A percentile compares a stretch with the other conserved stretches of the same genome.
Evolutionary conservation across 2,113 vertebrate species (phyloP).

Genomic region (Halichoerus grypus): DNA sequence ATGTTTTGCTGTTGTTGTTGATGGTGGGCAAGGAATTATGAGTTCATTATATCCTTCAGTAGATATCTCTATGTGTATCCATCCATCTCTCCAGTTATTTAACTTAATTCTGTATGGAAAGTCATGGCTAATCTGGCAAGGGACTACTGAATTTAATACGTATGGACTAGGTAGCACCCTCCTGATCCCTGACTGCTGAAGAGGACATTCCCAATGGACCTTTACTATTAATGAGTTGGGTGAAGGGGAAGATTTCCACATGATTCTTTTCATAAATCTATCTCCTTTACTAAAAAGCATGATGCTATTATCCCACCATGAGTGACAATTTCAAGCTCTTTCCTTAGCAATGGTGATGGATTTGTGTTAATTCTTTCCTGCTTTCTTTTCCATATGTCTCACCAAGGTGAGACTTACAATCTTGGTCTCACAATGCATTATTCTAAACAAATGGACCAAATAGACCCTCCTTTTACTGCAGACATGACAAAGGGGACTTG

Average conservation of each 20-base stretch:
- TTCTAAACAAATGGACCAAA: neutral
- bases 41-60: neutral
- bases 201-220: neutral
- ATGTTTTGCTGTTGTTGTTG: neutral
- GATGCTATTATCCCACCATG: neutral
- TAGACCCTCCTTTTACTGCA: neutral
- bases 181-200: neutral
- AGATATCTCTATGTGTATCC: neutral
- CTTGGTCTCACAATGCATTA: neutral
- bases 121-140: neutral
- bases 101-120: neutral
- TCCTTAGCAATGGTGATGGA: neutral
- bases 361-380: neutral
- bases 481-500: neutral
- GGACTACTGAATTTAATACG: neutral
- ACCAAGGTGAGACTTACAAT: neutral
- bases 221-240: conserved; percentile 1
- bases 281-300: neutral
- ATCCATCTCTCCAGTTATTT: neutral
- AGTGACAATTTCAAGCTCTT: neutral
- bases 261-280: neutral
- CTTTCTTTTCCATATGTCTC: neutral
- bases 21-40: neutral
- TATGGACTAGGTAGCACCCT: neutral
- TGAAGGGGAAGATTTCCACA: neutral